Evolutionary conservation across 2,888 invertebrate genomes (phyloP).

Genomic region (Plagodis pulveraria): DNA sequence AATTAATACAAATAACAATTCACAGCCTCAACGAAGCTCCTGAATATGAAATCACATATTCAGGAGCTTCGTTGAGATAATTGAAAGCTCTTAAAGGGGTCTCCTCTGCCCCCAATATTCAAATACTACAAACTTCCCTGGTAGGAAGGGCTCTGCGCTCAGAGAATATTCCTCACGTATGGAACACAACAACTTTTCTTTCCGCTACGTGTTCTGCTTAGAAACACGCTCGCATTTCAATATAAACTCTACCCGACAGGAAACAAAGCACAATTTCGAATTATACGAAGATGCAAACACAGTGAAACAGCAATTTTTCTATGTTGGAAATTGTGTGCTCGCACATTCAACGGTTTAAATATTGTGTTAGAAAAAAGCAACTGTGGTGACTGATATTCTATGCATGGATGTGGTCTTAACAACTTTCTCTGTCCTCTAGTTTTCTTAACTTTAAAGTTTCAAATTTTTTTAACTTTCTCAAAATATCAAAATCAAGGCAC

Average conservation of each 20-base stretch:
- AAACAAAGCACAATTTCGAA: conserved; percentile 20
- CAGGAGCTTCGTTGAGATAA: too few relatives aligned
- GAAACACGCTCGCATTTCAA: conserved; percentile 10
- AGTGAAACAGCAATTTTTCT: conserved; percentile 32
- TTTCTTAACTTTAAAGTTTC: too few relatives aligned
- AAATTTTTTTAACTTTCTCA: too few relatives aligned
- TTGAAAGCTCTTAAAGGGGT: too few relatives aligned
- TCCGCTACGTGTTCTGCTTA: conserved; percentile 31
- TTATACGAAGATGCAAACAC: conserved; percentile 29
- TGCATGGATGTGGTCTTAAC: neutral
- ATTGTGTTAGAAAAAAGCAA: conserved; percentile 31
- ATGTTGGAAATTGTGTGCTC: conserved; percentile 28
- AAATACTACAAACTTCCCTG: too few relatives aligned
- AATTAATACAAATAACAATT: too few relatives aligned
- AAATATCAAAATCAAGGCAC: too few relatives aligned
- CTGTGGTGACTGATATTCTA: conserved; percentile 3
- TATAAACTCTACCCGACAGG: conserved; percentile 15
- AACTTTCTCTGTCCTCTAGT: too few relatives aligned
- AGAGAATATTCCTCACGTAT: conserved; percentile 36
- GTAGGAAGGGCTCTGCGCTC: conserved; percentile 5
- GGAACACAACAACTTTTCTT: conserved; percentile 38
- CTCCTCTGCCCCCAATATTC: too few relatives aligned
- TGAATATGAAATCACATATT: too few relatives aligned
- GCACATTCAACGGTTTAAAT: conserved; percentile 22
- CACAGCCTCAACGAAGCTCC: too few relatives aligned